Percentiles rank a stretch among this genome's conserved stretches.
Conservation (phyloP, 2,888 invertebrate species). For the Notodromas monacha region DNA sequence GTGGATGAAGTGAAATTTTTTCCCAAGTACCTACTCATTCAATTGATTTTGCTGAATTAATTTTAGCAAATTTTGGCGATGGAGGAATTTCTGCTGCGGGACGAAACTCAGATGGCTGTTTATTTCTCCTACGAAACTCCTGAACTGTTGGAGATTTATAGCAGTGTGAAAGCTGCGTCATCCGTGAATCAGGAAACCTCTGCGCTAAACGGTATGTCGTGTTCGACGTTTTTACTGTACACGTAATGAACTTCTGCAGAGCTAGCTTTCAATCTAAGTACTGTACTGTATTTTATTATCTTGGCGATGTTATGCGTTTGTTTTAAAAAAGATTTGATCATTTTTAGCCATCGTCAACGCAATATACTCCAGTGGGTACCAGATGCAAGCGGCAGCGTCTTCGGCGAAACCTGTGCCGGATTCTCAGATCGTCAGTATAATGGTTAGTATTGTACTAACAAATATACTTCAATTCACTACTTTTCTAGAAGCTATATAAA, state of each 20-base stretch:
- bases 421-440: conserved; percentile 46
- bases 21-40: too few relatives aligned
- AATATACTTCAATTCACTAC: too few relatives aligned
- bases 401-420: conserved; percentile 35
- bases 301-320: background rate
- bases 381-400: conserved; percentile 46
- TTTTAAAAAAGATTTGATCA: conserved; percentile 6
- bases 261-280: too few relatives aligned
- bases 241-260: too few relatives aligned
- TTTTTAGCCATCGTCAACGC: conserved; percentile 36
- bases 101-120: conserved; percentile 48
- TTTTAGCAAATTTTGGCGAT: conserved; percentile 16
- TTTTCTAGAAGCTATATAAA: too few relatives aligned
- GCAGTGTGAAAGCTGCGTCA: too few relatives aligned
- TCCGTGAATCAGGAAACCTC: too few relatives aligned
- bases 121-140: conserved; percentile 48
- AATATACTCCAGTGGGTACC: conserved; percentile 77
- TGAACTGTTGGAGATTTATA: conserved; percentile 36
- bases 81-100: conserved; percentile 45
- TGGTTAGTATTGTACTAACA: conserved; percentile 14
- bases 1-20: too few relatives aligned
- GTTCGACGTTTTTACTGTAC: too few relatives aligned
- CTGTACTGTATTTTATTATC: too few relatives aligned
- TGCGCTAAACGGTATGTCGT: too few relatives aligned
- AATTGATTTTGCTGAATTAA: too few relatives aligned